A percentile compares a stretch with the other conserved stretches of the same genome.
Evolutionary conservation across 2,797 vertebrate species (phyloP).

Genomic region (Ciconia nigra): DNA sequence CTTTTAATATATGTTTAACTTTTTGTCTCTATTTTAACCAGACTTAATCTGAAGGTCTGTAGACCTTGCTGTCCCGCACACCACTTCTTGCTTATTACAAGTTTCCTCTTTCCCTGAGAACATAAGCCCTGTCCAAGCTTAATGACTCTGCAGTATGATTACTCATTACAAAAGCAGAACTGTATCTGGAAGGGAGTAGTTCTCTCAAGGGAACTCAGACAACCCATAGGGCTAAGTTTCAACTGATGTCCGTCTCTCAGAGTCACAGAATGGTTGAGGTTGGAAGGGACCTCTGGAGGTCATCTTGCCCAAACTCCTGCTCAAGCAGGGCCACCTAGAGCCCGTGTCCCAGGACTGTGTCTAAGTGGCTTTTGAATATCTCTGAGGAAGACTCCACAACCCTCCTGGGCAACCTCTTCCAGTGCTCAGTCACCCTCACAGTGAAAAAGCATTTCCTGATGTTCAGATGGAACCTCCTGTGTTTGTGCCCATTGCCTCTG

Average conservation of each 20-base stretch:
- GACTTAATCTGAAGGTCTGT: neutral
- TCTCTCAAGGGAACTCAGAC: neutral
- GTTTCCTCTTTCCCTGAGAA: neutral
- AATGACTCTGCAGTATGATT: neutral
- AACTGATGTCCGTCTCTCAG: neutral
- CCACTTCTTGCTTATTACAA: neutral
- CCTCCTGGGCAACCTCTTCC: neutral
- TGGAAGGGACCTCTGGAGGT: neutral
- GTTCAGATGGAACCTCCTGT: neutral
- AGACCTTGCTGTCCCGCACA: neutral
- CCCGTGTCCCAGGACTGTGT: neutral
- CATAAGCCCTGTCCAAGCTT: neutral
- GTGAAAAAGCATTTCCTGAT: neutral
- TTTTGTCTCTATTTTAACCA: neutral
- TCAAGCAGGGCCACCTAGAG: neutral
- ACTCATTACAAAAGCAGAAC: neutral
- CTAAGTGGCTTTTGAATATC: neutral
- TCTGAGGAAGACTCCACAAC: neutral
- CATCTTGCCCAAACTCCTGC: neutral
- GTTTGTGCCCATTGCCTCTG: neutral
- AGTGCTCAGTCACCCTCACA: neutral
- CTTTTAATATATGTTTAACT: neutral
- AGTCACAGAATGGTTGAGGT: neutral
- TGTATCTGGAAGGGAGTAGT: neutral
- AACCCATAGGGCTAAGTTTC: neutral